Evolutionary conservation across 1,140 invertebrate genomes (phyloP).

Genomic region (Drosophila biarmipes): DNA sequence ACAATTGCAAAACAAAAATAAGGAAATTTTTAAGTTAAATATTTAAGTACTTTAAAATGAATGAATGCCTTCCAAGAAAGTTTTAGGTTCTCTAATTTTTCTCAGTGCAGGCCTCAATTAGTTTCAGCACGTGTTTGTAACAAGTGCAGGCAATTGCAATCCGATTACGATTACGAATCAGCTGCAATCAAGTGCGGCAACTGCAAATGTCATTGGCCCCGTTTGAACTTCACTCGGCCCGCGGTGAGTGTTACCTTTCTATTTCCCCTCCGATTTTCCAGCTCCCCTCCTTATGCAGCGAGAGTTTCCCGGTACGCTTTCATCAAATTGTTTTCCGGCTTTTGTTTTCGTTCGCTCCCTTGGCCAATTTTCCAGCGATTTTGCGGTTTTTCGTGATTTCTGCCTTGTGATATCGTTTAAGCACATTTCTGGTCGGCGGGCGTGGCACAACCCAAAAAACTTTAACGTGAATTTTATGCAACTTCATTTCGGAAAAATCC

Average conservation of each 20-base stretch:
- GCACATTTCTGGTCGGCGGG: slow-evolving; percentile 29
- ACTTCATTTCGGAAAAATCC: slow-evolving; percentile 17
- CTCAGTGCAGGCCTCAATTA: slow-evolving; percentile 36
- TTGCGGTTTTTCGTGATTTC: slow-evolving; percentile 33
- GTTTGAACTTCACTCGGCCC: slow-evolving; percentile 56
- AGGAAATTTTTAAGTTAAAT: too few species aligned
- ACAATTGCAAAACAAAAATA: too few species aligned
- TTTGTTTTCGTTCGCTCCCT: slow-evolving; percentile 60
- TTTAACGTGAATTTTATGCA: slow-evolving; percentile 43
- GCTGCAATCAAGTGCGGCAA: slow-evolving; percentile 58
- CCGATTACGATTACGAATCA: slow-evolving; percentile 80
- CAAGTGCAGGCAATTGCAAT: slow-evolving; percentile 77
- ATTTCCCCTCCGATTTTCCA: slow-evolving; percentile 13
- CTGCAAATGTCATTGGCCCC: slow-evolving; percentile 76
- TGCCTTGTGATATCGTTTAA: slow-evolving; percentile 41
- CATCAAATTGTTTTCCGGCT: slow-evolving; percentile 81
- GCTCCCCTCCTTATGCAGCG: not conserved
- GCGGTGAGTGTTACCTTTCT: slow-evolving; percentile 34
- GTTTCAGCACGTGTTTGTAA: slow-evolving; percentile 55
- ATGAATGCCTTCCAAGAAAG: too few species aligned
- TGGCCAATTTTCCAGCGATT: slow-evolving; percentile 15
- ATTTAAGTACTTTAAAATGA: too few species aligned
- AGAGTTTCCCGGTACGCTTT: slow-evolving; percentile 39
- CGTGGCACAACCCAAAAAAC: slow-evolving; percentile 32
- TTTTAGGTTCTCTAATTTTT: too few species aligned